phyloP scores from a whole-genome alignment of 2,113 vertebrate genomes.

The Brachyhypopomus occidentalis region DNA sequence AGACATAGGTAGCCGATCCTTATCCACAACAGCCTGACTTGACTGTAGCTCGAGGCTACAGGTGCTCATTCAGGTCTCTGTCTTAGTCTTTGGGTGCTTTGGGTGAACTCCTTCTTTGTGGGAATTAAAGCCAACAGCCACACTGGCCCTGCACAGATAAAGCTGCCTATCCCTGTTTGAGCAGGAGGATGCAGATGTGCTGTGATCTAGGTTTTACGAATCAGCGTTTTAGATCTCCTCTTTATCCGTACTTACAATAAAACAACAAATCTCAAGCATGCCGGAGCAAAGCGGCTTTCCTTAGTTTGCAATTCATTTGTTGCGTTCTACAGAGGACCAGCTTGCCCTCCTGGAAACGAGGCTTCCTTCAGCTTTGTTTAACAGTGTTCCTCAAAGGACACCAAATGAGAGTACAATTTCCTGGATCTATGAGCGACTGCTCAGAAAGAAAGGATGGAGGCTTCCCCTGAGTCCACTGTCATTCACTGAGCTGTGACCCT shows the following conservation, averaged over 20 bases:
- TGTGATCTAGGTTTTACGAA: neutral
- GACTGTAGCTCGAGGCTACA: too few species aligned
- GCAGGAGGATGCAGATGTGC: neutral
- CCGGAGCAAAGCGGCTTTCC: neutral
- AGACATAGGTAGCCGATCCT: too few species aligned
- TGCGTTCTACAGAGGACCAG: conserved; percentile 17
- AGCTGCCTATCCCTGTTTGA: too few species aligned
- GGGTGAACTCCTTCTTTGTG: too few species aligned
- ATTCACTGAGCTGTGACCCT: conserved; percentile 56
- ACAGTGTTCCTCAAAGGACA: conserved; percentile 57
- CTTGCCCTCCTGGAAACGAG: conserved; percentile 45
- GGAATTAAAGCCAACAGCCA: too few species aligned
- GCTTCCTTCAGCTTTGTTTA: conserved; percentile 46
- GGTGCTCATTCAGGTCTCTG: too few species aligned
- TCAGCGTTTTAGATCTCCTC: conserved; percentile 12
- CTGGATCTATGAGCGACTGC: conserved; percentile 66
- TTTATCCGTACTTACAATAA: neutral
- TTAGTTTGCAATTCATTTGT: conserved; percentile 22
- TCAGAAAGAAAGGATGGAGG: conserved; percentile 71
- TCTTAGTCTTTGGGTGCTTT: too few species aligned
- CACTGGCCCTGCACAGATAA: too few species aligned
- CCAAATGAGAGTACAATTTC: conserved; percentile 67
- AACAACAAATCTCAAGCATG: neutral
- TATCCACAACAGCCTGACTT: too few species aligned
- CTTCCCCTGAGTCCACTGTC: conserved; percentile 45